Conservation (phyloP, 2,797 vertebrate genomes). For the Sebastiscus tertius region DNA sequence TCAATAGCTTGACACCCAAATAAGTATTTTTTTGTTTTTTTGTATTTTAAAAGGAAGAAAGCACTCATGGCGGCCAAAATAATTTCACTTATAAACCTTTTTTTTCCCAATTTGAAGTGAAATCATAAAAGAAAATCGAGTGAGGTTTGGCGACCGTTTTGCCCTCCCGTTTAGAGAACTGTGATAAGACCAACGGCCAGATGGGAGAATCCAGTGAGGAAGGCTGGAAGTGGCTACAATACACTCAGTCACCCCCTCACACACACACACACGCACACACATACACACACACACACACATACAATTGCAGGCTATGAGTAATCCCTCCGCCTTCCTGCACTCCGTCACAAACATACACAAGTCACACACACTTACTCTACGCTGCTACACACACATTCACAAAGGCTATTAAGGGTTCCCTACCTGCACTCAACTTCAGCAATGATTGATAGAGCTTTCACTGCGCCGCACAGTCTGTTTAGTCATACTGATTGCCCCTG, state of each 20-base stretch:
- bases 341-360: constrained; percentile 7
- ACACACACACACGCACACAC: not conserved
- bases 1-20: no score
- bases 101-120: not conserved
- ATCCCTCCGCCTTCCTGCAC: constrained; percentile 2
- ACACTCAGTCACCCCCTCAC: not conserved
- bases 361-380: constrained; percentile 14
- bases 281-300: not conserved
- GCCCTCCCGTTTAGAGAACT: not conserved
- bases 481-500: constrained; percentile 61
- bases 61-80: not conserved
- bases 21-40: no score
- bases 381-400: constrained; percentile 27
- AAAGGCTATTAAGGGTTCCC: constrained; percentile 50
- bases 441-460: constrained; percentile 70
- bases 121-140: not conserved
- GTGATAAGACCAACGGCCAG: not conserved
- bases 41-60: not conserved
- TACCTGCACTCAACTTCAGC: constrained; percentile 52
- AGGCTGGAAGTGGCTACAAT: not conserved
- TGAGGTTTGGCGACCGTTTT: not conserved
- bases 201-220: not conserved
- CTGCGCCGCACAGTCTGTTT: constrained; percentile 57
- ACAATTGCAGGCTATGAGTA: constrained; percentile 20
- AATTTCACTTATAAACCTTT: not conserved